Percentiles rank a stretch among this genome's conserved stretches.
phyloP scores from a whole-genome alignment of 2,113 vertebrate species.

The Tiliqua scincoides region DNA sequence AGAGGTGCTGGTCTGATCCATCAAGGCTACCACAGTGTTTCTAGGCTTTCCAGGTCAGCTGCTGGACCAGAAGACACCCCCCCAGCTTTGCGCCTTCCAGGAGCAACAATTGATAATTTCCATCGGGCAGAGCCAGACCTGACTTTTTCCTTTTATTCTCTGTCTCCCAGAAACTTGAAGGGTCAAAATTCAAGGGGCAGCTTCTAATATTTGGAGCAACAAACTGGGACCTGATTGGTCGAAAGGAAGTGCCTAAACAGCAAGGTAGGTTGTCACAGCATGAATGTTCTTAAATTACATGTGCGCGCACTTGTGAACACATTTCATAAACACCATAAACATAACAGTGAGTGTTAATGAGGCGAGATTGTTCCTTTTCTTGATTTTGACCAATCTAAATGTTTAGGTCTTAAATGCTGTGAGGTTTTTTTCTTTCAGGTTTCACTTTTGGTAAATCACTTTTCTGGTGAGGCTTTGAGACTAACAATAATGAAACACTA shows the following conservation, averaged over 20 bases:
- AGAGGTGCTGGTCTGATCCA: too few relatives aligned
- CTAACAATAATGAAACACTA: neutral
- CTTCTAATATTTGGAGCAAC: constrained; percentile 95
- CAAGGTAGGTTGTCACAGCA: constrained; percentile 80
- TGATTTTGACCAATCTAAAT: neutral
- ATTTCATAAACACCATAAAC: neutral
- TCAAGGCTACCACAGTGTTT: neutral
- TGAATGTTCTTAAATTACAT: too few relatives aligned
- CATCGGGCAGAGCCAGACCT: too few relatives aligned
- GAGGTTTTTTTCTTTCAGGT: neutral
- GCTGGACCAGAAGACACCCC: neutral
- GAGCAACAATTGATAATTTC: neutral
- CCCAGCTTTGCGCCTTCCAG: too few relatives aligned
- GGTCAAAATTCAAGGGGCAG: constrained; percentile 90
- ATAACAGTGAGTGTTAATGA: too few relatives aligned
- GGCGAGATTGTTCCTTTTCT: neutral
- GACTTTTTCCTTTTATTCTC: neutral
- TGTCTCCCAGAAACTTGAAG: constrained; percentile 88
- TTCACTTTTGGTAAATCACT: neutral
- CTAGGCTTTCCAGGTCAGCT: neutral
- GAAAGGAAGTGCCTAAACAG: constrained; percentile 95
- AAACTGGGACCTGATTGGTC: constrained; percentile 97
- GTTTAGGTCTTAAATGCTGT: neutral
- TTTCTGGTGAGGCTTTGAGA: neutral
- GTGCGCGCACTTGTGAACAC: neutral